Evolutionary conservation across 2,888 invertebrate genomes (phyloP), one percentile per base, ranked within the genome.

Genomic region (Pandemis cinnamomeana): DNA sequence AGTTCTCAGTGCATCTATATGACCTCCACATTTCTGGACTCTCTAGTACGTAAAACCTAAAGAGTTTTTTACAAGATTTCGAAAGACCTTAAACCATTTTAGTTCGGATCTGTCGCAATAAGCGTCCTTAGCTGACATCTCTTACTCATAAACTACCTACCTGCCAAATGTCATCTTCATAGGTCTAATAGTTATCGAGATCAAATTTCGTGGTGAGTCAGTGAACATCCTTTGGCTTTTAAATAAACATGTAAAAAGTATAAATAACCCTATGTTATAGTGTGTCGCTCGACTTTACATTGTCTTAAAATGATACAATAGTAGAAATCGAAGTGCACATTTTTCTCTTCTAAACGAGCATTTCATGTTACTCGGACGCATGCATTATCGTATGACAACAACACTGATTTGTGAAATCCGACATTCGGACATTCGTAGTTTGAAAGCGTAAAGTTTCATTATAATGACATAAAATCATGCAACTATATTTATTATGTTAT

Each of bases 381-480:
- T 61, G 72, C 68, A 64, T 69, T 69, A 69, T 48, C 53, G 48
- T 53, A 42, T 62, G 44, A 64, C 73, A 66, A 53, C 69, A 36
- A 61, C 69, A 70, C 42, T 27, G 60, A 64, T 64, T 69, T 60
- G 73, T 70, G 73, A 73, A 73, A 73, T 61, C 69, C 58, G 41
- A 73, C 69, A 73, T 73, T 73, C 73, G 60, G 41, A 73, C 69
- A 73, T 73, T 73, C 73, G 60, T 73, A 73, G 73, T 73, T 64
- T 20, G 73, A 73, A 73, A 73, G 73, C 73, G 73, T 73, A 60
- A 73, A 73, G 15, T 73, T 69, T 70, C 60, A 60, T 70, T 63
- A 20, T 69, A 60, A 66, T 51, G 64, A 70, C 69, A 73, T 27
- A 66, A 61, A 60, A 73, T 53, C 69, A 66, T 73, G 73, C 73